phyloP scores from a whole-genome alignment of 2,797 vertebrate species.

The Siniperca obscura region DNA sequence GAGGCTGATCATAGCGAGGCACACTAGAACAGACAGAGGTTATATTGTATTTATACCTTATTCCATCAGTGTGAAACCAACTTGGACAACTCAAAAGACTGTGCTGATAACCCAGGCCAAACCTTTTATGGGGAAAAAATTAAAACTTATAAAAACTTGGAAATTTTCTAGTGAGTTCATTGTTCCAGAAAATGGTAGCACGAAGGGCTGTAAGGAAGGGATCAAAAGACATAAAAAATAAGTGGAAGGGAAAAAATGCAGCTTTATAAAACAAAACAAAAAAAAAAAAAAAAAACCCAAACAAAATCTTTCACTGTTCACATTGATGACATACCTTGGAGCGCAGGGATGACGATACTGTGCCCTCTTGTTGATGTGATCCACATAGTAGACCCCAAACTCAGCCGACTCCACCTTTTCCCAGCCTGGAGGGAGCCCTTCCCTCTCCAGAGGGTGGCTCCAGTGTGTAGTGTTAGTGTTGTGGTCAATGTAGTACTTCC shows the following conservation, averaged over 20 bases:
- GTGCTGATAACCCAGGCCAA: neutral
- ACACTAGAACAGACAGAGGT: conserved; percentile 83
- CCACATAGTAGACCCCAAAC: conserved; percentile 97
- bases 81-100: neutral
- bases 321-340: conserved; percentile 87
- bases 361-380: conserved; percentile 97
- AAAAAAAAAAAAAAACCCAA: neutral
- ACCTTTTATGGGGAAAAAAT: neutral
- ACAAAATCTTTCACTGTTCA: neutral
- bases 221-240: neutral
- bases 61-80: neutral
- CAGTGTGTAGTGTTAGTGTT: conserved; percentile 99
- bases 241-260: neutral
- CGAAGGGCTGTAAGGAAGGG: neutral
- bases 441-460: conserved; percentile 97
- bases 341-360: conserved; percentile 97
- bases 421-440: conserved; percentile 97
- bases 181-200: neutral
- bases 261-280: neutral
- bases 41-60: accelerated
- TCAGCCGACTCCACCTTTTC: conserved; percentile 96
- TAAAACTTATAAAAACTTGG: neutral
- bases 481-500: conserved; percentile 98
- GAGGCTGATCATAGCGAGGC: conserved; percentile 95
- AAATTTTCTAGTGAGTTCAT: neutral